Conservation (phyloP, 2,797 vertebrate species). For the Enteromius argenteus region DNA sequence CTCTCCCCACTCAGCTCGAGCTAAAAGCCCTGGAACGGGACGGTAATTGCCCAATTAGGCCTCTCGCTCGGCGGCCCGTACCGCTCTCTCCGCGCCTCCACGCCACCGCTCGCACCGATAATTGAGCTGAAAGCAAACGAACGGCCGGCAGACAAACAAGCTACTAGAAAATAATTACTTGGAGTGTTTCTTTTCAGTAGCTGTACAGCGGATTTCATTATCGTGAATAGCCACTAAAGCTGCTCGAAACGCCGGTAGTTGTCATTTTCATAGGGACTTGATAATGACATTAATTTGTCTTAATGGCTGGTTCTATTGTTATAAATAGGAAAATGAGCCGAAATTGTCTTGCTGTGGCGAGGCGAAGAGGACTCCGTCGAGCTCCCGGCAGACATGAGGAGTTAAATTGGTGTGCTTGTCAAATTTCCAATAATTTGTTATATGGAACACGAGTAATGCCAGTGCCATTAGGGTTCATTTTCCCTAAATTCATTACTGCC, state of each 20-base stretch:
- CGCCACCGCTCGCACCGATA: constrained; percentile 88
- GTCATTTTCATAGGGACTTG: constrained; percentile 99
- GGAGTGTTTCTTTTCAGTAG: constrained; percentile 99
- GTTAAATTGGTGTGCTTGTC: constrained; percentile 99
- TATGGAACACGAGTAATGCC: constrained; percentile 99
- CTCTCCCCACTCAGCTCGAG: constrained; percentile 84
- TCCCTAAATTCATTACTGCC: constrained; percentile 99
- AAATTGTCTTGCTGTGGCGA: constrained; percentile 58
- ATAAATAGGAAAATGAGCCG: constrained; percentile 99
- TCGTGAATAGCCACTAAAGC: constrained; percentile 99
- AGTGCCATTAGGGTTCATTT: constrained; percentile 99
- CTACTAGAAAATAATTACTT: constrained; percentile 99
- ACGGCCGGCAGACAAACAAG: constrained; percentile 99
- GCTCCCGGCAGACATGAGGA: constrained; percentile 94
- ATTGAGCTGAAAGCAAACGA: constrained; percentile 99
- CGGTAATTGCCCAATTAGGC: constrained; percentile 99
- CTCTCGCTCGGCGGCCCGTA: constrained; percentile 90
- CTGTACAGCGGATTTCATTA: constrained; percentile 99
- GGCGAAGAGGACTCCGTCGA: constrained; percentile 95
- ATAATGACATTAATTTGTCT: constrained; percentile 99
- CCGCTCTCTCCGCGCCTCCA: constrained; percentile 84
- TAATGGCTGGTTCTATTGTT: constrained; percentile 99
- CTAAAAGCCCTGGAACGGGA: constrained; percentile 97
- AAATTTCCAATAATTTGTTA: constrained; percentile 99
- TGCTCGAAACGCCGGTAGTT: constrained; percentile 98